Base-by-base conservation (phyloP, 2,113 vertebrate genomes). In the Xiphophorus couchianus region DNA sequence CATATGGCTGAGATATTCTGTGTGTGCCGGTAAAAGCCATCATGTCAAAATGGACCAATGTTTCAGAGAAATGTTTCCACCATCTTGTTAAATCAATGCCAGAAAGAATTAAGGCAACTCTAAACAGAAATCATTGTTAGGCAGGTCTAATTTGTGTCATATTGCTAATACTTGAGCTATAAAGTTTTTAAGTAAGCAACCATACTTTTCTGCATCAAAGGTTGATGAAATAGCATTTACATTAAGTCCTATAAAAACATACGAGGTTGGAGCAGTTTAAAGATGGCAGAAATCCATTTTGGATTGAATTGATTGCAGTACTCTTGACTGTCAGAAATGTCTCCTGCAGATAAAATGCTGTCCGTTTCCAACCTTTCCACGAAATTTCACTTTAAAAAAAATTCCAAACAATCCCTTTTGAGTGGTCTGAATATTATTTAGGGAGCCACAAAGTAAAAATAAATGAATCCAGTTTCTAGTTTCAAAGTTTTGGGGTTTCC, bases 401-500 rank as follows among this genome's bases (percentile, higher is more conserved):
- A 48, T 19, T 19, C 5, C 15, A 19, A 48, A 48, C 14, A 17
- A 48, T 48, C 44, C 15, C 15, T 63, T 69, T 73, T 62, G 76
- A 82, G 68, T 80, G 60, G 27, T 63, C 33, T 68, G 51, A 33
- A 4, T 72, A 60, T 69, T 60, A 54, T 39, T 64, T 31, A 31
- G 37, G 63, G 28, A 27, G 68, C 37, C 27, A 68, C 33, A 33
- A 35, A 84, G 51, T 28, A 65, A 29, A 76, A 73, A 51, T 14
- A 14, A 33, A 67, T 5, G n/a, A 5, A 64, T 63, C 25, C 39
- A 19, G 29, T 35, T 15, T 75, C 63, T 58, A 58, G 8, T 25
- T 54, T 54, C 19, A 17, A n/a, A 4, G 33, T 65, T 28, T 3
- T 44, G 64, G 2, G 33, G 35, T 62, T 62, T 37, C 12, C 31